These are phyloP conservation scores for Lithobates pipiens DNA, from an alignment of 2,797 vertebrate species.

Conservation along the genomic window DNA sequence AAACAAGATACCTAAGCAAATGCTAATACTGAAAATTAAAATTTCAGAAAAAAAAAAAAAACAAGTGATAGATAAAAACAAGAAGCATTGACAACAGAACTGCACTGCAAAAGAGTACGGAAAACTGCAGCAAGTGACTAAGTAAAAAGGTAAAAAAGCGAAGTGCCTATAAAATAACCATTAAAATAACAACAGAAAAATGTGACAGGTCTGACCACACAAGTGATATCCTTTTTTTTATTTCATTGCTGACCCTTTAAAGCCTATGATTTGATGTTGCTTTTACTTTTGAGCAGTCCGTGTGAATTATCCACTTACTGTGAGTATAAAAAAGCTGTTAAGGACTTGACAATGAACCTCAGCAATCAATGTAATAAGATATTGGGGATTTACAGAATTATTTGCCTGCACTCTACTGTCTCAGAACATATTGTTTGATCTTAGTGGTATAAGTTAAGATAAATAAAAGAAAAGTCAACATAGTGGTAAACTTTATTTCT, in stretches of 20 bases:
- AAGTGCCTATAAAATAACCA: constrained; percentile 12
- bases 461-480: too few species aligned
- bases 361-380: background rate
- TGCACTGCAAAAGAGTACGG: background rate
- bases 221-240: constrained; percentile 28
- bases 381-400: too few species aligned
- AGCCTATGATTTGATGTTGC: constrained; percentile 11
- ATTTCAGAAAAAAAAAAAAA: too few species aligned
- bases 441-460: too few species aligned
- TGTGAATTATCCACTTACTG: constrained; percentile 17
- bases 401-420: too few species aligned
- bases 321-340: background rate
- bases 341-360: background rate
- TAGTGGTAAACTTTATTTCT: too few species aligned
- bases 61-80: too few species aligned
- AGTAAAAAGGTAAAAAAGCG: background rate
- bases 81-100: too few species aligned
- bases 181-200: background rate
- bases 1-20: too few species aligned
- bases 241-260: constrained; percentile 35
- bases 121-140: background rate
- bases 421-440: too few species aligned
- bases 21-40: too few species aligned
- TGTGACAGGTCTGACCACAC: constrained; percentile 12
- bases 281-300: background rate